phyloP scores from a whole-genome alignment of 2,888 invertebrate species.

The Epinotia brunnichana region DNA sequence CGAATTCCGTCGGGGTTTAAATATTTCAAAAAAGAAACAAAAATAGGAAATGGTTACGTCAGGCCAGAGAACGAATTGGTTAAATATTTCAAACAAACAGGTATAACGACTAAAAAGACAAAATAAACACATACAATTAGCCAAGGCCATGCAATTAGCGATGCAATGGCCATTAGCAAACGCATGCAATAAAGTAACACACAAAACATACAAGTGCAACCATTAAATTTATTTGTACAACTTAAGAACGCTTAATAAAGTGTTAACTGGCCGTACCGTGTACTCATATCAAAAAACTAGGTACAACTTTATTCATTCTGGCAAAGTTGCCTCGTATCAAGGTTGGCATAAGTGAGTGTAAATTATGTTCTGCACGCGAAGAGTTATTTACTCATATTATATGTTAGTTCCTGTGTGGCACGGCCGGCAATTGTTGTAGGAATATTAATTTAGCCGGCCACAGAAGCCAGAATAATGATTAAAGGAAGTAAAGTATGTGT shows the following conservation, averaged over 20 bases:
- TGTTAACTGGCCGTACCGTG: conserved; percentile 2
- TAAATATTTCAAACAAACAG: too few relatives aligned
- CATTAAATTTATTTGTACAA: neutral
- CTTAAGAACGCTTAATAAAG: neutral
- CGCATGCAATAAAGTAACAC: neutral
- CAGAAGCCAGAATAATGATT: neutral
- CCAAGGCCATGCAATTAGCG: too few relatives aligned
- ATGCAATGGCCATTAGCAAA: too few relatives aligned
- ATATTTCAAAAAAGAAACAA: too few relatives aligned
- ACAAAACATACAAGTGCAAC: neutral
- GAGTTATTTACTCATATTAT: neutral
- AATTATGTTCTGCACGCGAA: conserved; percentile 2
- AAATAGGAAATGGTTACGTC: too few relatives aligned
- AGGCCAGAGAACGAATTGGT: too few relatives aligned
- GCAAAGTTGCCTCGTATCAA: neutral
- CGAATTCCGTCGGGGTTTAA: too few relatives aligned
- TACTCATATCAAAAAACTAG: conserved; percentile 1
- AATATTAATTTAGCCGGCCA: neutral
- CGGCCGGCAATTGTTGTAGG: neutral
- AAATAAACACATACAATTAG: neutral
- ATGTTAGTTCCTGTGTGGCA: neutral
- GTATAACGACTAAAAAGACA: too few relatives aligned
- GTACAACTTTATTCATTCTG: conserved; percentile 13
- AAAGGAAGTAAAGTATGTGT: neutral
- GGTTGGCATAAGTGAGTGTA: conserved; percentile 10